phyloP scores from a whole-genome alignment of 2,113 vertebrate species.

The Eulemur rufifrons region DNA sequence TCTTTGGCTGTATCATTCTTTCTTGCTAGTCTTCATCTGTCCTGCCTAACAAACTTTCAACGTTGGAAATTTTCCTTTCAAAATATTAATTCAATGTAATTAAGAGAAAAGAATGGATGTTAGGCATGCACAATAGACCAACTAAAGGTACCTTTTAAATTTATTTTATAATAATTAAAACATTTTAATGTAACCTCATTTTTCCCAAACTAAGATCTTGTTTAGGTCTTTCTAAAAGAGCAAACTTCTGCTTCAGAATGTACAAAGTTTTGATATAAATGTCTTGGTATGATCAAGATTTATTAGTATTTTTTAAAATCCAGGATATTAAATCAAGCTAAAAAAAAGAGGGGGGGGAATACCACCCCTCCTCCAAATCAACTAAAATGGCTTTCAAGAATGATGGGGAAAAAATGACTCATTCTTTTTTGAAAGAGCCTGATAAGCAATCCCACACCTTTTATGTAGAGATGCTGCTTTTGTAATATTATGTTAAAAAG shows the following conservation, averaged over 20 bases:
- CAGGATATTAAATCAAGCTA: not conserved
- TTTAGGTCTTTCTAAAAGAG: not conserved
- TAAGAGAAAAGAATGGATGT: not conserved
- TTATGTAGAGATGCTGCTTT: slow-evolving; percentile 65
- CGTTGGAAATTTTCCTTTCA: not conserved
- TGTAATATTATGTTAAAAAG: slow-evolving; percentile 65
- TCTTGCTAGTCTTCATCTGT: not conserved
- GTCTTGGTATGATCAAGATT: not conserved
- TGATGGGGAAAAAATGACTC: not conserved
- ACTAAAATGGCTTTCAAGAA: slow-evolving; percentile 18
- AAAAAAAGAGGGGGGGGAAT: not conserved
- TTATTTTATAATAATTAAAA: not conserved
- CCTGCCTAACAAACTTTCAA: not conserved
- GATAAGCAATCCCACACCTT: slow-evolving; percentile 60
- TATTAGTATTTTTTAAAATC: not conserved
- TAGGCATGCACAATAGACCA: not conserved
- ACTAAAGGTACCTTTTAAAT: not conserved
- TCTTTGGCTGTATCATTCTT: not conserved
- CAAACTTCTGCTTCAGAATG: not conserved
- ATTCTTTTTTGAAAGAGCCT: slow-evolving; percentile 5
- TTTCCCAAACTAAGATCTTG: not conserved
- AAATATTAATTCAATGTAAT: not conserved
- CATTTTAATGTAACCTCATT: not conserved
- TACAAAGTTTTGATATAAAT: not conserved
- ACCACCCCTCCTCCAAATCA: not conserved